Conservation (phyloP, 1,140 invertebrate genomes). For the Nebria ingens region DNA sequence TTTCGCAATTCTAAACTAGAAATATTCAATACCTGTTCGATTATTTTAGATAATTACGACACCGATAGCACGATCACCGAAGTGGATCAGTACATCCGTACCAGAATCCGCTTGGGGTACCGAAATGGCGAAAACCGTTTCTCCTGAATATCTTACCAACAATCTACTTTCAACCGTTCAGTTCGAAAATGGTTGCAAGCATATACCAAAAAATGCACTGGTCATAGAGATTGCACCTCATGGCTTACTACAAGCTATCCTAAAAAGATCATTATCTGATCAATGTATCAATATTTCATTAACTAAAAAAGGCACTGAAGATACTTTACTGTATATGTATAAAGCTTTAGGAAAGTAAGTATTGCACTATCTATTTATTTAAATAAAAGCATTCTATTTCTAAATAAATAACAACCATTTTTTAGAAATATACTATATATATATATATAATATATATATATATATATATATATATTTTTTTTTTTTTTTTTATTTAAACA, state of each 20-base stretch:
- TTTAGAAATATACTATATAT: too few relatives aligned
- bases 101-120: constrained; percentile 61
- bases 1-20: too few relatives aligned
- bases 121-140: constrained; percentile 55
- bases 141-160: constrained; percentile 88
- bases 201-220: constrained; percentile 70
- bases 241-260: constrained; percentile 62
- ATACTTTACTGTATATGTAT: constrained; percentile 60
- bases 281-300: constrained; percentile 63
- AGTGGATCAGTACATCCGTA: constrained; percentile 84
- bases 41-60: constrained; percentile 38
- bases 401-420: too few relatives aligned
- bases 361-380: neutral
- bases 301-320: constrained; percentile 61
- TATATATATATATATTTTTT: neutral
- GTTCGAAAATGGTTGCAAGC: constrained; percentile 69
- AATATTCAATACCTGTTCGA: too few relatives aligned
- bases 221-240: constrained; percentile 77
- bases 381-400: too few relatives aligned
- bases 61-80: constrained; percentile 56
- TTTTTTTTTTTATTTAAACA: constrained; percentile 15
- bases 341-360: constrained; percentile 61
- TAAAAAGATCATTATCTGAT: constrained; percentile 44
- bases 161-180: constrained; percentile 76
- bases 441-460: too few relatives aligned